These are phyloP conservation scores for Cheiracanthium punctorium DNA, from an alignment of 2,888 invertebrate species.

Conservation along the genomic window DNA sequence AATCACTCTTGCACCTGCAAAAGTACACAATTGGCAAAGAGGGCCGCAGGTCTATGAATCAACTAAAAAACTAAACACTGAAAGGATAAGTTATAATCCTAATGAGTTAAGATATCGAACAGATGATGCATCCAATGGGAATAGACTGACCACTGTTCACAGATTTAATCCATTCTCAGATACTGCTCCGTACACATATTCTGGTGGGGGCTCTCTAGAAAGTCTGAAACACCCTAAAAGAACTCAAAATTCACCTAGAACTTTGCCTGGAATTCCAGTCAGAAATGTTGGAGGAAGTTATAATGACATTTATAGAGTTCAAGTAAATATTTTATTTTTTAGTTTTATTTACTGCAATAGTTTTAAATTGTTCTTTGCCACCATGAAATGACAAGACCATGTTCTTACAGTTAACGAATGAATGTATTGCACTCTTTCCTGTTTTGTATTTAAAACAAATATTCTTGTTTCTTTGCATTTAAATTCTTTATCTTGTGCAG, in stretches of 20 bases:
- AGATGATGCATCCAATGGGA: conserved; percentile 63
- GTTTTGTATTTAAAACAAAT: background rate
- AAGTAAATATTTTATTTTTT: conserved; percentile 10
- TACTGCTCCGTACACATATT: conserved; percentile 34
- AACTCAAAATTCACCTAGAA: conserved; percentile 35
- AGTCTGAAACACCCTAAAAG: conserved; percentile 51
- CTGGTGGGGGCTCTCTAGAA: conserved; percentile 53
- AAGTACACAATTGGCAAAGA: conserved; percentile 60
- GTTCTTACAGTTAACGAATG: no score
- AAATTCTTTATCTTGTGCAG: no score
- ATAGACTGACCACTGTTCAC: background rate
- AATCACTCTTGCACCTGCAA: conserved; percentile 26
- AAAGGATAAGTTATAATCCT: background rate
- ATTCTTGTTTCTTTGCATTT: no score
- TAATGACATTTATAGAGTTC: conserved; percentile 58
- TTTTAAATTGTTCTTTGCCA: background rate
- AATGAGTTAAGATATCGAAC: conserved; percentile 25
- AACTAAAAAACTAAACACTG: conserved; percentile 23
- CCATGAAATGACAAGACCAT: no score
- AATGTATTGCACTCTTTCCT: background rate
- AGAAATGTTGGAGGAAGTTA: conserved; percentile 49
- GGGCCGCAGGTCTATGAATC: conserved; percentile 27
- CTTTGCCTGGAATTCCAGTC: conserved; percentile 49
- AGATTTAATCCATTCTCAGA: conserved; percentile 3
- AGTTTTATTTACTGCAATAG: no score